Percentiles rank a stretch among this genome's conserved stretches.
phyloP scores from a whole-genome alignment of 2,888 invertebrate species.

The Lasioglossum zephyrum region DNA sequence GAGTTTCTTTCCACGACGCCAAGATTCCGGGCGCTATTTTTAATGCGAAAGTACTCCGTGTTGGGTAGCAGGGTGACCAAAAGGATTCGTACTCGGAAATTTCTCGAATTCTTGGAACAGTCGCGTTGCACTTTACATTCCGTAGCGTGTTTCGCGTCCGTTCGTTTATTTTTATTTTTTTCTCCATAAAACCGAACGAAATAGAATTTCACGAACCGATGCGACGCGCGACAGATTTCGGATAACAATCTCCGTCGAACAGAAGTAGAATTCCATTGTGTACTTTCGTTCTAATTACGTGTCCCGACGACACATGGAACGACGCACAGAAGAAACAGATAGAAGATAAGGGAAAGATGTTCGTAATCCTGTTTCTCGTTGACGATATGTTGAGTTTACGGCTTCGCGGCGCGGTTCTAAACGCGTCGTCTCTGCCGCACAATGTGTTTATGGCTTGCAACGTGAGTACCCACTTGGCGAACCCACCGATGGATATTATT shows the following conservation, averaged over 20 bases:
- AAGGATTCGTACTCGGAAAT: conserved; percentile 41
- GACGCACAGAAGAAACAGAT: background rate
- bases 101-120: conserved; percentile 26
- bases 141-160: background rate
- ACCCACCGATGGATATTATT: conserved; percentile 54
- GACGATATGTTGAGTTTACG: conserved; percentile 46
- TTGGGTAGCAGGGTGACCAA: conserved; percentile 27
- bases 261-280: conserved; percentile 1
- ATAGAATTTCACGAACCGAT: background rate
- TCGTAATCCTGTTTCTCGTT: conserved; percentile 35
- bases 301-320: conserved; percentile 25
- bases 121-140: background rate
- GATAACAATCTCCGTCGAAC: background rate
- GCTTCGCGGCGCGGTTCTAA: conserved; percentile 52
- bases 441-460: conserved; percentile 58
- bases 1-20: conserved; percentile 45
- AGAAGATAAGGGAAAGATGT: conserved; percentile 30
- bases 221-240: background rate
- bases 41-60: conserved; percentile 28
- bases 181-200: background rate
- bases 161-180: background rate
- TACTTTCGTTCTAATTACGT: conserved; percentile 25
- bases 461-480: conserved; percentile 30
- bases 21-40: conserved; percentile 58
- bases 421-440: conserved; percentile 57